Conservation (phyloP, 2,797 vertebrate genomes). For the Pseudomugil tenellus region DNA sequence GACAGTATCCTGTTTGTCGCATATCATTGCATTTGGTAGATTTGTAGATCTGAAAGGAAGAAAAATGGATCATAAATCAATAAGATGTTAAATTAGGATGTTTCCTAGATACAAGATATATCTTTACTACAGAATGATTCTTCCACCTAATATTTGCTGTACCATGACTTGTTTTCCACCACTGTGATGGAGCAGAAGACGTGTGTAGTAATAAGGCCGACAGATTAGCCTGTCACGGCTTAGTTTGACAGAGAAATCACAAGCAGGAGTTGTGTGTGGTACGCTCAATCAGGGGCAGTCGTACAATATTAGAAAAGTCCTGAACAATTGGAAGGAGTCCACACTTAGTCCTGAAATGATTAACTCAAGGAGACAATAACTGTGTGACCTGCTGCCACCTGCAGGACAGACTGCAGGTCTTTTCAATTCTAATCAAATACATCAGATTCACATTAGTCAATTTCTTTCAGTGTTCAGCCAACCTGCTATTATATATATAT, state of each 20-base stretch:
- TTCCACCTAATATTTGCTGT: background rate
- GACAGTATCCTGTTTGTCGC: constrained; percentile 92
- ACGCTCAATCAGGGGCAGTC: background rate
- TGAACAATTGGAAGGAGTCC: background rate
- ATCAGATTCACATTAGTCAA: background rate
- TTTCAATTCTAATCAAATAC: background rate
- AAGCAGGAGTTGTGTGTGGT: background rate
- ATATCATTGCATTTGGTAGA: constrained; percentile 96
- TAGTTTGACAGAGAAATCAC: background rate
- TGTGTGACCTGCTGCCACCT: background rate
- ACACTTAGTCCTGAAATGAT: background rate
- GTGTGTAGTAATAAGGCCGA: background rate
- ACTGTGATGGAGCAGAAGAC: background rate
- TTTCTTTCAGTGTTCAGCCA: background rate
- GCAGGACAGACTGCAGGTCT: background rate
- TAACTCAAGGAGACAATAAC: too few species aligned
- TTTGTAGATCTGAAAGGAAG: constrained; percentile 89
- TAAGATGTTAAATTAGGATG: background rate
- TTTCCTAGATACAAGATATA: background rate
- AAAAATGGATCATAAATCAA: constrained; percentile 5
- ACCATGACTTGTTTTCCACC: background rate
- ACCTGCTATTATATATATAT: too few species aligned
- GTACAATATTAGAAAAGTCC: background rate
- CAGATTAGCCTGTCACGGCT: background rate
- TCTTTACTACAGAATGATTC: background rate